Evolutionary conservation across 2,113 vertebrate species (phyloP), one percentile per base, ranked within the genome.

Genomic region (Oplegnathus fasciatus): DNA sequence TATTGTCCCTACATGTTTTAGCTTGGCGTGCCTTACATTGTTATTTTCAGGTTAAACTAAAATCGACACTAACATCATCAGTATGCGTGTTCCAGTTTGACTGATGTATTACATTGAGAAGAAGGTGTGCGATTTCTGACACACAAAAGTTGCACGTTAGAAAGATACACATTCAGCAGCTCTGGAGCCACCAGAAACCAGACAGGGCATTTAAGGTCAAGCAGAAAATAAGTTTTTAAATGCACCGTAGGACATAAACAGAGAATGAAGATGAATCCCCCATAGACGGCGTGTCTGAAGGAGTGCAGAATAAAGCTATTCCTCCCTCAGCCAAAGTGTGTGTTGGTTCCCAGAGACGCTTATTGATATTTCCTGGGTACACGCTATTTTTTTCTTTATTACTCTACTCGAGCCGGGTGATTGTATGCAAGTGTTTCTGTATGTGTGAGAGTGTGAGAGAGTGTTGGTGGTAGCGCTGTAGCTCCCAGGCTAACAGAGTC

Each of bases 401-500:
- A 65, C 78, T 83, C 68, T 24, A 74, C 79, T 91, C 32, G 26
- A 90, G 80, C 78, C 30, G 60, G 78, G 65, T 83, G 77, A 83
- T 71, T 79, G 75, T 85, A 72, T 85, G 88, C 75, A 75, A 85
- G 87, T 82, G 85, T 58, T 62, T 81, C 30, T 78, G 82, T 87
- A 42, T 80, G 71, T 75, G 44, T 81, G 75, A 66, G 79, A n/a
- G 75, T 69, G 46, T 80, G 85, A 22, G 85, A 37, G 89, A 28
- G 82, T 72, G 92, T 79, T 74, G 75, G 83, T 75, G 90, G 79
- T 87, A 78, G 83, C 26, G 66, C 80, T 48, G 85, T 91, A 90
- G 86, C 91, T 93, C 89, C 88, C 91, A 93, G 92, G 90, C 93
- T 94, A 91, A 87, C 86, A 84, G 64, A 92, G 88, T 67, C 88